A percentile compares a stretch with the other conserved stretches of the same genome.
phyloP scores from a whole-genome alignment of 2,113 vertebrate genomes.

The Xyliphius kryptos region DNA sequence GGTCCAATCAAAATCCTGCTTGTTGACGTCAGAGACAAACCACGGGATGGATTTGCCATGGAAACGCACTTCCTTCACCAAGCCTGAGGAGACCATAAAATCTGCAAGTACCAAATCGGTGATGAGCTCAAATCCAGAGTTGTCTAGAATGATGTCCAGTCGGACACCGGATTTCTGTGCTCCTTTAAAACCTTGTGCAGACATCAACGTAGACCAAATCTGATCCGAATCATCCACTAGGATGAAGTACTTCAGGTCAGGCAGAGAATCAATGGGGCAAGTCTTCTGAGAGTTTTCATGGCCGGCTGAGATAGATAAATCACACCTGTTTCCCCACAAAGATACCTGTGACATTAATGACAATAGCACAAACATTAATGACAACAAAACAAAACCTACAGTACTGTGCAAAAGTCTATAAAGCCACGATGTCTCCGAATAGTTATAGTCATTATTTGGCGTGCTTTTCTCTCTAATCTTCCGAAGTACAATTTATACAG shows the following conservation, averaged over 20 bases:
- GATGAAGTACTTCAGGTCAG: constrained; percentile 70
- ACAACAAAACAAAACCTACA: too few species aligned
- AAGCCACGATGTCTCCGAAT: too few species aligned
- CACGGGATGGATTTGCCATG: constrained; percentile 87
- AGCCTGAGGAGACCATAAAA: constrained; percentile 72
- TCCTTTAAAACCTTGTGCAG: too few species aligned
- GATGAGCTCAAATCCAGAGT: constrained; percentile 90
- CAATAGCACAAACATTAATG: too few species aligned
- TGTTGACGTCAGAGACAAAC: constrained; percentile 92
- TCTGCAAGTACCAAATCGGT: constrained; percentile 84
- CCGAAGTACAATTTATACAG: too few species aligned
- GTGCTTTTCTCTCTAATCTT: too few species aligned
- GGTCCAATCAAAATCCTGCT: constrained; percentile 81
- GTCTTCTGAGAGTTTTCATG: constrained; percentile 75
- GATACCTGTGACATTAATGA: too few species aligned
- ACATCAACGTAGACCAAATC: constrained; percentile 79
- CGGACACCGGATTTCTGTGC: constrained; percentile 48
- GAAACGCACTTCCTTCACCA: constrained; percentile 79
- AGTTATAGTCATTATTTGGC: too few species aligned
- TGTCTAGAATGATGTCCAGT: constrained; percentile 87
- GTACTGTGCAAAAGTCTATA: too few species aligned
- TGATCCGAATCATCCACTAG: constrained; percentile 76
- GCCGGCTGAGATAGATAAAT: constrained; percentile 88
- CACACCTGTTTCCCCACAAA: constrained; percentile 95
- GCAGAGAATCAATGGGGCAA: constrained; percentile 69